phyloP scores from a whole-genome alignment of 1,140 invertebrate species.

The Argopecten irradians region DNA sequence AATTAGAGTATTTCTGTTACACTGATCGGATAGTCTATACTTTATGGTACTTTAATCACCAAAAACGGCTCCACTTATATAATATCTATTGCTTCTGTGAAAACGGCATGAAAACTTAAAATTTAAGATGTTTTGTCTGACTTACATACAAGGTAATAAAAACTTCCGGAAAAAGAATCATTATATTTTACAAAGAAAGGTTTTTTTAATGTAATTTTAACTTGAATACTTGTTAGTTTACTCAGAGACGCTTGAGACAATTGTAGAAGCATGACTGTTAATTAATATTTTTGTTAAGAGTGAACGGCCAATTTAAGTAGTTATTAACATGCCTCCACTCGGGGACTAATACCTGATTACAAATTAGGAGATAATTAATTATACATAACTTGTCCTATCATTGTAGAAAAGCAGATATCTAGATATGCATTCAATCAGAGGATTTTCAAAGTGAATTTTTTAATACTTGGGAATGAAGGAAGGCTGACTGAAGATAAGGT shows the following conservation, averaged over 20 bases:
- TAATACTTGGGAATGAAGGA: not conserved
- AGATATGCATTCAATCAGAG: not conserved
- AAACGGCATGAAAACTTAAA: not conserved
- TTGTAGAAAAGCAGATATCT: not conserved
- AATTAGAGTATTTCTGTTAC: not conserved
- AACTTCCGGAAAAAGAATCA: not conserved
- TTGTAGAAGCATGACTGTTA: not conserved
- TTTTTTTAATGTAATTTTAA: constrained; percentile 7
- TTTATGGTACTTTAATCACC: not conserved
- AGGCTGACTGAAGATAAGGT: not conserved
- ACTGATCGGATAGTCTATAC: not conserved
- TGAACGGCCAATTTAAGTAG: not conserved
- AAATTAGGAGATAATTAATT: not conserved
- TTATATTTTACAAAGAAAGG: not conserved
- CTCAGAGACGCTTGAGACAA: not conserved
- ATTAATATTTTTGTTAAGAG: not conserved
- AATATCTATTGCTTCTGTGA: not conserved
- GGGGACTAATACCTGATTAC: not conserved
- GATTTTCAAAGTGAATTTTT: constrained; percentile 9
- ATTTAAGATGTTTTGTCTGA: not conserved
- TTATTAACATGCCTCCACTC: not conserved
- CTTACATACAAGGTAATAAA: not conserved
- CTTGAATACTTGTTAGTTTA: not conserved
- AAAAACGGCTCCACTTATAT: not conserved
- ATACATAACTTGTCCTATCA: not conserved